phyloP scores from a whole-genome alignment of 2,797 vertebrate genomes.

The Cossypha niveicapilla region DNA sequence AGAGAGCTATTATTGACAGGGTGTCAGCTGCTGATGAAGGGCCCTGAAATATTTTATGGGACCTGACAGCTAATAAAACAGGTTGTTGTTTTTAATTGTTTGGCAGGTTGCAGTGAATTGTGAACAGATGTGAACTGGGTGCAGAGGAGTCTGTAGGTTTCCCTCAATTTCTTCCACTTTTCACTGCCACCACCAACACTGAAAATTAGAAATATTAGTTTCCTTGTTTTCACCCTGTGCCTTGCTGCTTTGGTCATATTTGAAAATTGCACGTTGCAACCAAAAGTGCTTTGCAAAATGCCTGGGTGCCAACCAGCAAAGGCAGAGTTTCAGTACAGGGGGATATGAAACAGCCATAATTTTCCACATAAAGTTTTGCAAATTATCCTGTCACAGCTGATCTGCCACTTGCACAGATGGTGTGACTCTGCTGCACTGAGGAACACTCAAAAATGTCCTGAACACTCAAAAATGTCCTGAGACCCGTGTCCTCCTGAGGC shows the following conservation, averaged over 20 bases:
- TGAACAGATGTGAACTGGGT: conserved; percentile 46
- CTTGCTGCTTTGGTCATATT: neutral
- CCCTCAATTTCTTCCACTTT: neutral
- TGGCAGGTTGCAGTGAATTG: conserved; percentile 52
- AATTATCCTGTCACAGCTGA: neutral
- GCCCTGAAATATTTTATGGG: conserved; percentile 51
- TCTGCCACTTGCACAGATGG: neutral
- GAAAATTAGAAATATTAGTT: neutral
- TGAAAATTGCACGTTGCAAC: neutral
- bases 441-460: neutral
- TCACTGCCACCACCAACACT: neutral
- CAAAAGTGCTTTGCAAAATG: neutral
- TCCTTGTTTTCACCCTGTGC: neutral
- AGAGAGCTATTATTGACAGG: conserved; percentile 33
- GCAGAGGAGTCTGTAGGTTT: neutral
- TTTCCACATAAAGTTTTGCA: neutral
- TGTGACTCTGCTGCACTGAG: neutral
- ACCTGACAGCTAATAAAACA: conserved; percentile 64
- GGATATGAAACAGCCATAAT: neutral
- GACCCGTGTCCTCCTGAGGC: rapidly evolving
- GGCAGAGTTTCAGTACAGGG: neutral
- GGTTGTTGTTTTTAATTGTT: conserved; percentile 64
- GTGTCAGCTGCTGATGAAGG: conserved; percentile 40
- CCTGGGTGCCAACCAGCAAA: neutral
- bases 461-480: neutral